phyloP scores from a whole-genome alignment of 2,888 invertebrate genomes.

The Oscheius sp. region DNA sequence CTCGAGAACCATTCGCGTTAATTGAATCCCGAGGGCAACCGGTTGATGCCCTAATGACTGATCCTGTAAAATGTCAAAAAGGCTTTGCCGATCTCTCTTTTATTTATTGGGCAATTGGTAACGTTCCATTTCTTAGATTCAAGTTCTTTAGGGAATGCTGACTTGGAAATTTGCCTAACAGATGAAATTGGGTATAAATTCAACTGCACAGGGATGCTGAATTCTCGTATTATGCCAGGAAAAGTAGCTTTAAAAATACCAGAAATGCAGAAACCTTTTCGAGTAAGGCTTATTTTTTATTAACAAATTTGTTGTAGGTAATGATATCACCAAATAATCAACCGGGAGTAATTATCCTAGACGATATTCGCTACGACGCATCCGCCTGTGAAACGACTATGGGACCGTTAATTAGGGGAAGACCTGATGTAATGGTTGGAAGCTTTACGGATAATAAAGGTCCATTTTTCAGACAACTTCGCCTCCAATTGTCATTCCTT shows the following conservation, averaged over 20 bases:
- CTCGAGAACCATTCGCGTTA: slow-evolving; percentile 64
- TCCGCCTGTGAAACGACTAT: slow-evolving; percentile 44
- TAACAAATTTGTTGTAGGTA: background rate
- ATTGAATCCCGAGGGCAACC: slow-evolving; percentile 62
- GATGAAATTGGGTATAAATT: slow-evolving; percentile 55
- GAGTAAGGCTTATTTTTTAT: slow-evolving; percentile 36
- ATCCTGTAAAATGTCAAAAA: slow-evolving; percentile 58
- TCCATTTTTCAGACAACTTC: slow-evolving; percentile 33
- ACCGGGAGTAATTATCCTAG: slow-evolving; percentile 62
- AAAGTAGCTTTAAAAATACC: slow-evolving; percentile 68
- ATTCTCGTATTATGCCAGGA: slow-evolving; percentile 65
- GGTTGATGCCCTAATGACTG: slow-evolving; percentile 59
- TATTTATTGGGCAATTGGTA: slow-evolving; percentile 67
- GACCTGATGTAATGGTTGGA: slow-evolving; percentile 45
- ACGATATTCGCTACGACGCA: slow-evolving; percentile 66
- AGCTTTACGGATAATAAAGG: background rate
- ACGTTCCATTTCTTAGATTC: background rate
- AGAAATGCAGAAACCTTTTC: slow-evolving; percentile 59
- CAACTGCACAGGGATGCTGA: slow-evolving; percentile 67
- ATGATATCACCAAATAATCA: slow-evolving; percentile 44
- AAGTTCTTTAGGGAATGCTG: slow-evolving; percentile 46
- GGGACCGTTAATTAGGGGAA: slow-evolving; percentile 25
- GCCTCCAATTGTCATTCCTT: slow-evolving; percentile 33
- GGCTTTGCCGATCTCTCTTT: slow-evolving; percentile 61
- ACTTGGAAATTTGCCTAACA: slow-evolving; percentile 66